Evolutionary conservation across 23 tunicate species (phyloP), one percentile per base, ranked within the genome.

Genomic region (Aplidium turbinatum): DNA sequence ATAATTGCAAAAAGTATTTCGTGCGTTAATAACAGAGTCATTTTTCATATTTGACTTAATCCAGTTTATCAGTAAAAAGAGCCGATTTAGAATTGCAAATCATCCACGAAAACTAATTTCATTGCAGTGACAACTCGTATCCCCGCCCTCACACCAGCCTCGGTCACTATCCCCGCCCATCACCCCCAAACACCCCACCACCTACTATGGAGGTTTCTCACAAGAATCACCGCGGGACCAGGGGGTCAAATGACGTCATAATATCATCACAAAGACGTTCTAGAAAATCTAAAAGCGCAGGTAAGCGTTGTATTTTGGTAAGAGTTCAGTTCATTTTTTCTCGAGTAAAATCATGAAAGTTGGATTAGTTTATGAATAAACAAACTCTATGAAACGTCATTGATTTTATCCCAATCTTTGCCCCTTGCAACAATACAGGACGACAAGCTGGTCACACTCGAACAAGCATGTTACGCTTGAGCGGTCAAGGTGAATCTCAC

Each of bases 391-490:
- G 50, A 42, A 9, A 56, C 20, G 16, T 56, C 20, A 18, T 56
- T 56, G 25, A 6, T 56, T 56, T 56, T 56, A 6, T 56, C 20
- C 9, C 7, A 7, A 20, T 18, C 7, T 56, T 23, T 63, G 7
- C 9, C 40, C 13, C 11, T 7, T 56, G 23, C 25, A 56, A 56
- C 9, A 7, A 13, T 20, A 16, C 63, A 56, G 16, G 63, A 5
- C 72, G 82, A 46, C 48, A 39, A 40, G 91, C 91, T n/a, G 78
- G 80, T 24, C 91, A 85, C 54, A 85, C 91, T 0, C 63, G 66
- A 38, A 85, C 83, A 42, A 85, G 91, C 54, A 19, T 69, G 63
- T 55, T 77, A 52, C 74, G 91, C 52, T 62, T 85, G 71, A 40
- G 56, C 58, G 20, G 38, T 11, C 45, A 35, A 4, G 69, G 68